phyloP scores from a whole-genome alignment of 2,888 invertebrate genomes.

The Caenorhabditis imperialis region DNA sequence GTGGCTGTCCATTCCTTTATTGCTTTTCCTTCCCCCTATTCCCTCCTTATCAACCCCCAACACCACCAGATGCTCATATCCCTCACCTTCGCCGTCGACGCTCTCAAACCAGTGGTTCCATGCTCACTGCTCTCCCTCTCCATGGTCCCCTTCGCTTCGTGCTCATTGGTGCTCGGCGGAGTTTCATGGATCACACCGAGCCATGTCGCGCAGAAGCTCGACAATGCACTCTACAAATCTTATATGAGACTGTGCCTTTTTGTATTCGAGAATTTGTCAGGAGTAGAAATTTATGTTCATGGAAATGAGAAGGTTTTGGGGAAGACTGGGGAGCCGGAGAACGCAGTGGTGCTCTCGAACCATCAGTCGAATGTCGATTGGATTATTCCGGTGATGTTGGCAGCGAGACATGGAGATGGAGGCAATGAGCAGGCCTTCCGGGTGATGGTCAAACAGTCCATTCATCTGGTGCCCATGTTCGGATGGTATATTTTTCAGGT shows the following conservation, averaged over 20 bases:
- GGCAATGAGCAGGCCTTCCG: slow-evolving; percentile 69
- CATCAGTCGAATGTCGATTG: slow-evolving; percentile 76
- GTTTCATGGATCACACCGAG: slow-evolving; percentile 66
- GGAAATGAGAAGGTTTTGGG: slow-evolving; percentile 6
- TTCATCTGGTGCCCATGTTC: slow-evolving; percentile 74
- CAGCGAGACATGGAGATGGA: slow-evolving; percentile 65
- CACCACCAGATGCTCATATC: slow-evolving; percentile 48
- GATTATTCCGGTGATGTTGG: slow-evolving; percentile 72
- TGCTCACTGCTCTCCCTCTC: slow-evolving; percentile 64
- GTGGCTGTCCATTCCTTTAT: slow-evolving; percentile 18
- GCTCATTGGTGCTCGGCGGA: slow-evolving; percentile 66
- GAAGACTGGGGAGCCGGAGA: slow-evolving; percentile 54
- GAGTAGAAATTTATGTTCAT: slow-evolving; percentile 57
- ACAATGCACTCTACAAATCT: slow-evolving; percentile 68
- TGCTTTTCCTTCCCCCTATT: slow-evolving; percentile 1
- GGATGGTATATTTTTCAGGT: slow-evolving; percentile 77
- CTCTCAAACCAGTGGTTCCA: slow-evolving; percentile 55
- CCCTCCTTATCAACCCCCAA: neutral
- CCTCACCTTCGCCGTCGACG: slow-evolving; percentile 50
- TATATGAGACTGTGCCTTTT: slow-evolving; percentile 74
- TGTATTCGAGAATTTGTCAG: slow-evolving; percentile 74
- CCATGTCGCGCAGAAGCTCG: slow-evolving; percentile 56
- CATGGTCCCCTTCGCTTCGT: slow-evolving; percentile 71
- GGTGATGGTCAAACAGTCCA: slow-evolving; percentile 73
- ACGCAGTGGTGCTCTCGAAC: slow-evolving; percentile 69